Evolutionary conservation across 2,888 invertebrate species (phyloP).

Genomic region (Hirtodrosophila trivittata): DNA sequence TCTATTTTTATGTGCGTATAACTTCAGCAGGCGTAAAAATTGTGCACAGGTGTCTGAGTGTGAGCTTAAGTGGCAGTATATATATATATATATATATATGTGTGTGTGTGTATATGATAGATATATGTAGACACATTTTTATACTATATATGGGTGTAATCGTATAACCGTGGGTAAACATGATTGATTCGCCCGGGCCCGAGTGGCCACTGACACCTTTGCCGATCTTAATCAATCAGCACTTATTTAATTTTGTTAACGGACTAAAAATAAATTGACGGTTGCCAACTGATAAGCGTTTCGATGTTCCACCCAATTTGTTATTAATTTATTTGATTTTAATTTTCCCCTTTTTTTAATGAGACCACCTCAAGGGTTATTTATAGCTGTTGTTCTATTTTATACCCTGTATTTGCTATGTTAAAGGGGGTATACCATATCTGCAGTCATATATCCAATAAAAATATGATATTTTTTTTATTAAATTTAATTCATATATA

Average conservation of each 20-base stretch:
- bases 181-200: conserved; percentile 65
- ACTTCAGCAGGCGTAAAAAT: conserved; percentile 13
- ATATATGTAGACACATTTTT: background rate
- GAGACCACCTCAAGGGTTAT: conserved; percentile 21
- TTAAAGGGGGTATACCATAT: background rate
- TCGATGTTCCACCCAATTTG: conserved; percentile 63
- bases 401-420: background rate
- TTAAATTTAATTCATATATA: too few relatives aligned
- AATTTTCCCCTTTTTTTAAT: conserved; percentile 23
- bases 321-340: conserved; percentile 51
- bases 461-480: too few relatives aligned
- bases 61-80: conserved; percentile 31
- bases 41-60: conserved; percentile 45
- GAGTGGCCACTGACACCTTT: conserved; percentile 35
- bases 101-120: too few relatives aligned
- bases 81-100: background rate
- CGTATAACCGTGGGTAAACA: conserved; percentile 32
- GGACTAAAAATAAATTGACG: conserved; percentile 63
- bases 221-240: conserved; percentile 63
- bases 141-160: conserved; percentile 7
- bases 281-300: conserved; percentile 50
- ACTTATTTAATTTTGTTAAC: conserved; percentile 42
- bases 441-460: too few relatives aligned
- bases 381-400: conserved; percentile 21
- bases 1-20: conserved; percentile 1